Percentiles rank a stretch among this genome's conserved stretches.
Conservation (phyloP, 2,797 vertebrate species). For the Microchirus variegatus region DNA sequence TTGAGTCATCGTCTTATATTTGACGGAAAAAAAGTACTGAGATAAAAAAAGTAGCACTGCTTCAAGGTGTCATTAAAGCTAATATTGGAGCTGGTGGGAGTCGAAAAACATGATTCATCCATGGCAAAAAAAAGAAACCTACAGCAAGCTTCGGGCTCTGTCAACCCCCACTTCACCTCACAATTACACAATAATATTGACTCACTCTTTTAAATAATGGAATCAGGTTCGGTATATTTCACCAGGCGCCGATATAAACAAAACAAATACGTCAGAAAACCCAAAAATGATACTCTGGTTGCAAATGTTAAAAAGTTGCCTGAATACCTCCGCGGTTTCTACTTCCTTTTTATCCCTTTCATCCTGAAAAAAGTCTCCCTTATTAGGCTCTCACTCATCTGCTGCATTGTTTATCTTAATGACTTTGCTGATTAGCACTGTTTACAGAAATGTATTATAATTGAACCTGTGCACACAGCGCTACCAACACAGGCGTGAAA, state of each 20-base stretch:
- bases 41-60: neutral
- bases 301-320: too few species aligned
- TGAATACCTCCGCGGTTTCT: too few species aligned
- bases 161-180: neutral
- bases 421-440: conserved; percentile 40
- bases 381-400: conserved; percentile 22
- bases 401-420: conserved; percentile 54
- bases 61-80: neutral
- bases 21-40: neutral
- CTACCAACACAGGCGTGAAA: conserved; percentile 32
- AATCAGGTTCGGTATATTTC: neutral
- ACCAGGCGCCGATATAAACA: too few species aligned
- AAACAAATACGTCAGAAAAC: too few species aligned
- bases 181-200: neutral
- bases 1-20: neutral
- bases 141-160: neutral
- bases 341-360: neutral
- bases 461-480: conserved; percentile 39
- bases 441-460: conserved; percentile 54
- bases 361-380: neutral
- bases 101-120: conserved; percentile 1
- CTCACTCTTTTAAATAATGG: neutral
- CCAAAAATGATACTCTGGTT: too few species aligned
- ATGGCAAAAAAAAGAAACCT: neutral
- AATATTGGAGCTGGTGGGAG: neutral